Evolutionary conservation across 2,888 invertebrate species (phyloP).

Genomic region (Siphlonurus alternatus): DNA sequence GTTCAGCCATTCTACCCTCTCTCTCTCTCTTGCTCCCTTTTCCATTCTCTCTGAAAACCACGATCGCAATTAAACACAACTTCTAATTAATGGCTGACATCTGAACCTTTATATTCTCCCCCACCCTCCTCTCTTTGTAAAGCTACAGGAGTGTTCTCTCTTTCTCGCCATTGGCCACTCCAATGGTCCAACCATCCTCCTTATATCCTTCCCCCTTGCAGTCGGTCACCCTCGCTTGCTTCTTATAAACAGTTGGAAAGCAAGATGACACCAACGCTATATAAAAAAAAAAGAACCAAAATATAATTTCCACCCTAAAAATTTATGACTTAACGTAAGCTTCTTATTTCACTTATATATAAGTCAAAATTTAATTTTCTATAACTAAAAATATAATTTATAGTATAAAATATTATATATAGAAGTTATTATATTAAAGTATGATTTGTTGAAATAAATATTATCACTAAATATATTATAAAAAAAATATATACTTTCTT

Average conservation of each 20-base stretch:
- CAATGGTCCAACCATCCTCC: background rate
- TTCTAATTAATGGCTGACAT: background rate
- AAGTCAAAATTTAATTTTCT: slow-evolving; percentile 2
- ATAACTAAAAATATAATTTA: too few relatives aligned
- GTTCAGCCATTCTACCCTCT: background rate
- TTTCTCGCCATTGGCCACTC: background rate
- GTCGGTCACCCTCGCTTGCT: background rate
- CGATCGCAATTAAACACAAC: background rate
- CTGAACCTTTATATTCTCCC: background rate
- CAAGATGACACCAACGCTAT: background rate
- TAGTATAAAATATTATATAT: too few relatives aligned
- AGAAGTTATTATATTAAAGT: too few relatives aligned
- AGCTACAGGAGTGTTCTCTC: background rate
- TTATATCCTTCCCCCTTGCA: background rate
- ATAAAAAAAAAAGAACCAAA: background rate
- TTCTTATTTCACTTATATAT: slow-evolving; percentile 4
- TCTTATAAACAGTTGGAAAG: background rate
- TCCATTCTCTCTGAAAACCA: background rate
- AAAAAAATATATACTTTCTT: too few relatives aligned
- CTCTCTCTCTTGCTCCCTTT: background rate
- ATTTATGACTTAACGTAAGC: background rate
- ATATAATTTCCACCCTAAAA: background rate
- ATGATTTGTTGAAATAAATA: too few relatives aligned
- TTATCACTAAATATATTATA: too few relatives aligned
- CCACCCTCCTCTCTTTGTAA: background rate